Evolutionary conservation across 2,888 invertebrate genomes (phyloP).

Genomic region (Brenthis ino): DNA sequence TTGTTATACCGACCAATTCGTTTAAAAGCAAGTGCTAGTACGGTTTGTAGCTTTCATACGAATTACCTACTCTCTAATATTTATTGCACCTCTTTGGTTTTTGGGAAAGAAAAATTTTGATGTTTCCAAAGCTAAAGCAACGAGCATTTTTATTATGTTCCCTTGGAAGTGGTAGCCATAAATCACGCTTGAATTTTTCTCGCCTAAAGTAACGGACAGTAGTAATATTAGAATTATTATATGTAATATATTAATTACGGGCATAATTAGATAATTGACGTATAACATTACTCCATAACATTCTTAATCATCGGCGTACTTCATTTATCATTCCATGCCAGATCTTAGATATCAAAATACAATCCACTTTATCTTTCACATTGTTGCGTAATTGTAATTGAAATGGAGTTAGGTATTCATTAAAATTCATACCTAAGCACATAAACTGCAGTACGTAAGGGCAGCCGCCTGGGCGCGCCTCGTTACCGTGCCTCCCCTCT

Average conservation of each 20-base stretch:
- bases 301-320: neutral
- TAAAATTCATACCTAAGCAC: constrained; percentile 63
- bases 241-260: neutral
- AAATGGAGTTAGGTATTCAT: constrained; percentile 65
- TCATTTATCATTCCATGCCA: neutral
- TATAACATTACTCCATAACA: neutral
- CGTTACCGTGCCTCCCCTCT: constrained; percentile 62
- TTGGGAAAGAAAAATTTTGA: constrained; percentile 53
- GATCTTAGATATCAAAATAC: constrained; percentile 20
- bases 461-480: constrained; percentile 69
- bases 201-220: neutral
- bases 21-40: constrained; percentile 79
- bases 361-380: constrained; percentile 23
- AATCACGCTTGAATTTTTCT: neutral
- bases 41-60: constrained; percentile 64
- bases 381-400: constrained; percentile 53
- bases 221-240: too few species aligned
- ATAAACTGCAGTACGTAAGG: constrained; percentile 63
- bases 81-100: constrained; percentile 46
- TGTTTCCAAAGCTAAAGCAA: constrained; percentile 41
- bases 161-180: neutral
- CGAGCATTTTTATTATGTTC: neutral
- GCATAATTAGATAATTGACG: neutral
- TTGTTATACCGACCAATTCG: constrained; percentile 81
- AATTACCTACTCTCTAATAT: constrained; percentile 79